phyloP scores from a whole-genome alignment of 2,113 vertebrate genomes.

The Albula glossodonta region DNA sequence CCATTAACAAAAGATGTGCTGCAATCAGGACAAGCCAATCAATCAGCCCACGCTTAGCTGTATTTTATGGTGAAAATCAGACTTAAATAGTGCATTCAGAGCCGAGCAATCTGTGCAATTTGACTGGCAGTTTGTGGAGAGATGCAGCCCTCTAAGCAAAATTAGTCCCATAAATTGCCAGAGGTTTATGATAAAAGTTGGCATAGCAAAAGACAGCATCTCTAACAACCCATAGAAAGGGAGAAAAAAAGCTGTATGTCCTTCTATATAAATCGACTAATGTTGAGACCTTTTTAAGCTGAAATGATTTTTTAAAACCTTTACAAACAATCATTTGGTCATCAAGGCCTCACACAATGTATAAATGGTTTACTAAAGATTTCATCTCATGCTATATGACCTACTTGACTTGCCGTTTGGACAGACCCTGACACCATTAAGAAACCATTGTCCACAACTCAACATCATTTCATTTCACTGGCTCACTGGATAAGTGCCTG shows the following conservation, averaged over 20 bases:
- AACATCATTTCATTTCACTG: slow-evolving; percentile 46
- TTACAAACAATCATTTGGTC: slow-evolving; percentile 24
- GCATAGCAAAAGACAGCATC: not conserved
- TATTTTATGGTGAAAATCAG: not conserved
- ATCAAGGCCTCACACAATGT: slow-evolving; percentile 24
- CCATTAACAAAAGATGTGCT: not conserved
- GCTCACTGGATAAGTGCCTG: slow-evolving; percentile 30
- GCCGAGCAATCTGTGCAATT: not conserved
- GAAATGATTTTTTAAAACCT: not conserved
- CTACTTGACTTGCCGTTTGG: slow-evolving; percentile 23
- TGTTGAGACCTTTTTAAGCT: not conserved
- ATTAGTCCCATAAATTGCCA: not conserved
- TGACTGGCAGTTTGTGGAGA: not conserved
- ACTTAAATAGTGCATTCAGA: slow-evolving; percentile 11
- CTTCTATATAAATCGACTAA: not conserved
- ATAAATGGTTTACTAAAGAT: slow-evolving; percentile 36
- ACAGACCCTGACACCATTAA: slow-evolving; percentile 45
- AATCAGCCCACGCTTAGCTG: not conserved
- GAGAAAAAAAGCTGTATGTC: not conserved
- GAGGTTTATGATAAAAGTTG: not conserved
- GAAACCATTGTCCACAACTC: slow-evolving; percentile 39
- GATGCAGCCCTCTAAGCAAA: not conserved
- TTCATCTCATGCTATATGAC: slow-evolving; percentile 38
- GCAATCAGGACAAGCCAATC: not conserved
- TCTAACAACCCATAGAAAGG: not conserved